Evolutionary conservation across 2,888 invertebrate species (phyloP).

Genomic region (Thereva unica): DNA sequence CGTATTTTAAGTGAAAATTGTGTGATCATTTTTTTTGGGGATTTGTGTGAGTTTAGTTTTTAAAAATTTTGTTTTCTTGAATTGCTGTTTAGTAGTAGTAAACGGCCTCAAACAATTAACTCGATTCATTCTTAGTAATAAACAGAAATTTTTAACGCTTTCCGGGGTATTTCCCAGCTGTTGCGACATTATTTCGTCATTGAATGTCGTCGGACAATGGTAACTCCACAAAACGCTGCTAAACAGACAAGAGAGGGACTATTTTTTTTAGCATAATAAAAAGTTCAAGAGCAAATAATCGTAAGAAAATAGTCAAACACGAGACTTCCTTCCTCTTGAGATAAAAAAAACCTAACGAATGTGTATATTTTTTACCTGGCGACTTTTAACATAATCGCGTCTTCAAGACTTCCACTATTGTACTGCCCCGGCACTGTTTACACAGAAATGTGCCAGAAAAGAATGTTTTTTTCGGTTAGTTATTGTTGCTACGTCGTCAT

Average conservation of each 20-base stretch:
- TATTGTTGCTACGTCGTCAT: conserved; percentile 3
- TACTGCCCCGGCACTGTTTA: conserved; percentile 8
- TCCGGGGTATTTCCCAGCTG: too few species aligned
- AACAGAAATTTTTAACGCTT: too few species aligned
- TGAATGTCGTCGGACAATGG: too few species aligned
- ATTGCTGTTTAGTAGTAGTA: too few species aligned
- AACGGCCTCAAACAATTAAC: too few species aligned
- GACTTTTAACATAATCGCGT: background rate
- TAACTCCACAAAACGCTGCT: too few species aligned
- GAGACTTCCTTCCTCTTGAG: conserved; percentile 37
- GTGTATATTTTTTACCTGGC: conserved; percentile 31
- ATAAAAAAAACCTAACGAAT: conserved; percentile 26
- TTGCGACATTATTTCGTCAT: too few species aligned
- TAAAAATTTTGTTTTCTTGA: too few species aligned
- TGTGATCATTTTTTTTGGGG: too few species aligned
- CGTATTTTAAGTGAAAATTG: background rate
- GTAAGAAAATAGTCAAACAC: conserved; percentile 33
- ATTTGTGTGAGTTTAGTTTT: too few species aligned
- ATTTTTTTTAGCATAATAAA: conserved; percentile 20
- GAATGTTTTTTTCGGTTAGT: conserved; percentile 21
- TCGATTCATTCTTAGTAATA: too few species aligned
- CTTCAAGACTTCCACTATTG: conserved; percentile 9
- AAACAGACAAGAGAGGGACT: too few species aligned
- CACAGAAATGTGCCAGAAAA: conserved; percentile 27
- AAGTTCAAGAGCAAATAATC: conserved; percentile 29